Evolutionary conservation across 2,797 vertebrate genomes (phyloP), one percentile per base, ranked within the genome.

Genomic region (Oryzias dopingdopingensis): DNA sequence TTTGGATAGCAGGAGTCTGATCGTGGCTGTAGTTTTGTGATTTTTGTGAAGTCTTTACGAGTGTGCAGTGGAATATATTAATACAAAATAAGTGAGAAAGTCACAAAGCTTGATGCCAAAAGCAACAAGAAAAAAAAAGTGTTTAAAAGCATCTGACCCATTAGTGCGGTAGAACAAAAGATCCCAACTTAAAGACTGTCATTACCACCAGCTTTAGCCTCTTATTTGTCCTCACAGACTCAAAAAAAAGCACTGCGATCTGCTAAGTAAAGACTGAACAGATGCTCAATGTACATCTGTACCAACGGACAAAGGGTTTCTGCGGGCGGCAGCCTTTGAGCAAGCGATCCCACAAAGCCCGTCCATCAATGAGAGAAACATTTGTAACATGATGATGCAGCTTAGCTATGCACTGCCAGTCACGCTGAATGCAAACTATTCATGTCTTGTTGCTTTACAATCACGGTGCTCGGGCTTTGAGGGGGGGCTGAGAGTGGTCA

Each of bases 401-500:
- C 64, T 82, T 73, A 81, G 74, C 77, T 32, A 67, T 70, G 80
- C 82, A 57, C 80, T 55, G 23, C 56, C 74, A 69, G 70, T 59
- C 78, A 42, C 49, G 15, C 63, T 83, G 80, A 87, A 85, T 83
- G 85, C 70, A 51, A 85, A 74, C 71, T 76, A 85, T 88, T 86
- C 77, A 71, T 72, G 73, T 77, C 78, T 83, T 4, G 6, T 22
- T 72, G 83, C 67, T 62, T 85, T 86, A 85, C 82, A 72, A 52
- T 6, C 52, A 18, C 57, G 68, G 52, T 57, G 53, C 62, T 46
- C 59, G 4, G 61, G 61, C 65, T 76, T 69, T 67, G 76, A 18
- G 18, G 62, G 47, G 63, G 73, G 16, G 70, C 56, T 72, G 24
- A 14, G 22, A 52, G 46, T 4, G 69, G 65, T 74, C 81, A 82